These are phyloP conservation scores for Aegithalos caudatus DNA, from an alignment of 2,113 vertebrate genomes.

Conservation along the genomic window DNA sequence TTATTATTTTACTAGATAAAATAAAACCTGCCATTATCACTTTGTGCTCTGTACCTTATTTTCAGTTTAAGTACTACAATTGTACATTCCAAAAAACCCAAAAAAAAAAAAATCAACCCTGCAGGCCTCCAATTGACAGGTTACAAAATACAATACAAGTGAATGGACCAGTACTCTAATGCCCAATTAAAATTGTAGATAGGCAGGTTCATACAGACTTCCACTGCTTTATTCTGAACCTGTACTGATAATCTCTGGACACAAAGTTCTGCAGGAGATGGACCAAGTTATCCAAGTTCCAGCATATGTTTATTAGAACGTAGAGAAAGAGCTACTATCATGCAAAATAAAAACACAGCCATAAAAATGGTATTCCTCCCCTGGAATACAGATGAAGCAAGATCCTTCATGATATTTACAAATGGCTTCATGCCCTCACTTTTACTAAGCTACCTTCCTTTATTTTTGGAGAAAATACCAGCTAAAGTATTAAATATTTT, in stretches of 20 bases:
- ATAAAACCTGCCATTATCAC: background rate
- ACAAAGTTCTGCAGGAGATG: background rate
- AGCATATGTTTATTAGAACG: background rate
- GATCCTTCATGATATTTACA: background rate
- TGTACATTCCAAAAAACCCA: background rate
- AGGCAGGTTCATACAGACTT: background rate
- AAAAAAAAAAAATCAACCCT: background rate
- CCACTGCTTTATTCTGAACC: background rate
- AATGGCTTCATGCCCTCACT: background rate
- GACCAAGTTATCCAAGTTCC: background rate
- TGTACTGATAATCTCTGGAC: background rate
- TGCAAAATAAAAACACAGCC: background rate
- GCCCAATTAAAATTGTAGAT: background rate
- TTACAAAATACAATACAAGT: background rate
- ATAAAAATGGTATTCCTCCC: background rate
- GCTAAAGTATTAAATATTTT: background rate
- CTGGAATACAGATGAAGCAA: background rate
- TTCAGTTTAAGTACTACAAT: background rate
- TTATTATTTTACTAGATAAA: background rate
- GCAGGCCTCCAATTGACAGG: background rate
- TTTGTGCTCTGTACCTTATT: background rate
- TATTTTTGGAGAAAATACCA: background rate
- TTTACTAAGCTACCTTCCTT: background rate
- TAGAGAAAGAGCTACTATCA: background rate
- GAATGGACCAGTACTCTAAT: background rate